Base-by-base conservation (phyloP, 2,797 vertebrate genomes). In the Sebastes matsubarae region DNA sequence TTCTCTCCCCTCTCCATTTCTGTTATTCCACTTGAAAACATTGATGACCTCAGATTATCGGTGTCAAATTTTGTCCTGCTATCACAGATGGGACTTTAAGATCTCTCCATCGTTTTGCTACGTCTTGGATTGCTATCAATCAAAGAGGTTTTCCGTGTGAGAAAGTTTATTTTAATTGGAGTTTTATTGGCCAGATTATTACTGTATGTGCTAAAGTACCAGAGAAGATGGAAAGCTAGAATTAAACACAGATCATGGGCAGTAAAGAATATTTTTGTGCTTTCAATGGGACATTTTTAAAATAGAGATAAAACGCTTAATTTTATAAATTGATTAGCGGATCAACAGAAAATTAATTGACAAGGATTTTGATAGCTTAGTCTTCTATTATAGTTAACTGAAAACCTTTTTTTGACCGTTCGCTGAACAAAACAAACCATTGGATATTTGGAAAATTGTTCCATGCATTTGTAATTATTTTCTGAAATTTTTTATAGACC, bases 11-110 rank as follows among this genome's bases (percentile, higher is more conserved):
- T 50, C 27, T 30, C 10, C 12, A 8, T 54, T 25, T 63, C 42
- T 76, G 20, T 38, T 42, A 54, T 54, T 75, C 38, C 72, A 69
- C 57, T 77, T 68, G 27, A 74, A 82, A 64, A 29, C 14, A 72
- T n/a, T 8, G 38, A 73, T 63, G 64, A 54, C 42, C 50, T 69
- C 38, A 55, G 32, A 66, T 42, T n/a, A 82, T 68, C 32, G 1
- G 10, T 13, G 5, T 72, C 14, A 32, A 22, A 66, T 66, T 8
- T 50, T 42, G 13, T 30, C 54, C 29, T 34, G 18, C 25, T 25
- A 34, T 76, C 36, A 75, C 6, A 72, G 46, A 83, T 38, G 3
- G 59, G 29, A 38, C 52, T 22, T 78, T 22, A 29, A 80, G 27
- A 69, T 72, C n/a, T 57, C 5, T 32, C 32, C 32, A 57, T 72